Conservation (phyloP, 2,113 vertebrate species). For the Trogon melanurus region DNA sequence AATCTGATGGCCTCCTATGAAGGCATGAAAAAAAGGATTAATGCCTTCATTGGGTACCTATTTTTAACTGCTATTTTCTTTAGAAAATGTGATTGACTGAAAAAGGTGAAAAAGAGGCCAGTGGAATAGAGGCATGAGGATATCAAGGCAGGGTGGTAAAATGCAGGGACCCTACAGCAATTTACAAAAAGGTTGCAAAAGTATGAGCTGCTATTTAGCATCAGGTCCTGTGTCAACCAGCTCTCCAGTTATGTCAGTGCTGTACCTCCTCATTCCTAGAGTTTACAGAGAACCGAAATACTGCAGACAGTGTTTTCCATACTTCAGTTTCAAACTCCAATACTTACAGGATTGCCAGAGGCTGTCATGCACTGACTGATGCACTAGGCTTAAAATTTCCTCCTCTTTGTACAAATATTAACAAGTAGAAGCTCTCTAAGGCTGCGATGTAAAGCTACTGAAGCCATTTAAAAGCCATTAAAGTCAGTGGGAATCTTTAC, state of each 20-base stretch:
- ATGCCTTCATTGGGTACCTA: not conserved
- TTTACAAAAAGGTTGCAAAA: not conserved
- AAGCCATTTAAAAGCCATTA: not conserved
- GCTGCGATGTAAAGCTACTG: not conserved
- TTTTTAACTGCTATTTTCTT: conserved; percentile 40
- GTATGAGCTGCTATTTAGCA: not conserved
- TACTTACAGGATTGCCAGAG: not conserved
- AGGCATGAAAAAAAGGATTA: conserved; percentile 25
- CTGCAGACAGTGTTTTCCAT: not conserved
- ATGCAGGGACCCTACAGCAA: not conserved
- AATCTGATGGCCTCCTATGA: conserved; percentile 28
- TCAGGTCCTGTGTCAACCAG: not conserved
- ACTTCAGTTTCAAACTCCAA: not conserved
- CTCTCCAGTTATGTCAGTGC: not conserved
- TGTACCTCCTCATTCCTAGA: not conserved
- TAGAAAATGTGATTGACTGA: conserved; percentile 25
- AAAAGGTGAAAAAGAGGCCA: not conserved
- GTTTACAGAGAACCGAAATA: not conserved
- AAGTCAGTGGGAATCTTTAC: not conserved
- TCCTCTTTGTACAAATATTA: conserved; percentile 5
- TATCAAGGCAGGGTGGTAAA: not conserved
- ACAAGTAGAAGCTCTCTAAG: not conserved
- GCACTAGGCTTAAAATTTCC: not conserved
- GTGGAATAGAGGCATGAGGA: not conserved
- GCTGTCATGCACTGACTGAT: not conserved